Base-by-base conservation (phyloP, 2,888 invertebrate species). In the Cerceris rybyensis region DNA sequence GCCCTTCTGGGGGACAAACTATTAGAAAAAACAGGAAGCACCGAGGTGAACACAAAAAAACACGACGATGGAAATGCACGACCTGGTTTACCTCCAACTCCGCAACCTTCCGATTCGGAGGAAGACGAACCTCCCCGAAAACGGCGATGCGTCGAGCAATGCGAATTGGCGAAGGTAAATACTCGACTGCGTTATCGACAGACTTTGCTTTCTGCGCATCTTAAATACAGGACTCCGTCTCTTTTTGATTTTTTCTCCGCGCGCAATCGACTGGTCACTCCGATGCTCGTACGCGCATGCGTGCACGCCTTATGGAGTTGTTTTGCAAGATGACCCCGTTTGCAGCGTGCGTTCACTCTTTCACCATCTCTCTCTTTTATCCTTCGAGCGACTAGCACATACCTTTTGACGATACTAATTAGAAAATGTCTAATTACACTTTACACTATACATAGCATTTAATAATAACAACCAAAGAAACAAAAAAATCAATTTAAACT, bases 71-170 rank as follows among this genome's bases (percentile, higher is more conserved):
- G 70, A 60, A 66, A 71, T 70, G 70, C 78, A 50, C 73, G 80
- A 42, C 74, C 82, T 80, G 42, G 78, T 65, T 81, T 92, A 28
- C 92, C 92, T 9, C 91, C 96, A 70, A 97, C 97, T 4, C 97
- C 97, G 0, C 97, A 97, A 92, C 96, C 97, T 17, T 97, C 97
- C 0, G 97, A 98, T 92, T 96, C 96, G 0, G 97, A 97, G 93
- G 95, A 97, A 92, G 94, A 94, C 84, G 94, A 94, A 91, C 93
- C 93, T 42, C 93, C 93, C 17, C 91, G 92, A 75, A 94, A 94
- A 91, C 88, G 92, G 83, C 87, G 87, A 42, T 91, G 91, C 81
- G 87, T 92, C 54, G 93, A 95, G 87, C 94, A 94, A 90, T 93
- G 94, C 87, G 95, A 95, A 90, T 92, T 95, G 86, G 94, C 94